These are phyloP conservation scores for Ormyrus labotus DNA, from an alignment of 2,888 invertebrate genomes.

Conservation along the genomic window DNA sequence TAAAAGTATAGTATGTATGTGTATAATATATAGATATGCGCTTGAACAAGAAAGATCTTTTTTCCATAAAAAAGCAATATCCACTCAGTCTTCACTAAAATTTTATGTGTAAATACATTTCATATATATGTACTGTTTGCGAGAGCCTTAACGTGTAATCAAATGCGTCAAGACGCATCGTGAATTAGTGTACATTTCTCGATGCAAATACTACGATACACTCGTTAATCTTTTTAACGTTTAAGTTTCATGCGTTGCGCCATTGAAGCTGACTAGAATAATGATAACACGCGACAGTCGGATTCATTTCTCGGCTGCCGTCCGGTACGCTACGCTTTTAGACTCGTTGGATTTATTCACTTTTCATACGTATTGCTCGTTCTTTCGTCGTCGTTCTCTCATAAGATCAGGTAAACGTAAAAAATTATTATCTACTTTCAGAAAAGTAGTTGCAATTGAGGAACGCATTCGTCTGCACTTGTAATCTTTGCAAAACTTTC, in stretches of 20 bases:
- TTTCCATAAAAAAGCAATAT: slow-evolving; percentile 46
- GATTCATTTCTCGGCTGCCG: slow-evolving; percentile 30
- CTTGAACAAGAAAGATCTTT: slow-evolving; percentile 34
- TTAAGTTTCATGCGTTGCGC: slow-evolving; percentile 49
- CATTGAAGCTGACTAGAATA: slow-evolving; percentile 58
- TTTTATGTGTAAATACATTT: slow-evolving; percentile 28
- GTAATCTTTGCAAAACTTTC: not conserved
- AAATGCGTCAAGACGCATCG: slow-evolving; percentile 32
- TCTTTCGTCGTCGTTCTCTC: slow-evolving; percentile 27
- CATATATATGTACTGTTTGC: slow-evolving; percentile 25
- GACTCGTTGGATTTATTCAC: slow-evolving; percentile 45
- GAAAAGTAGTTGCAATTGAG: slow-evolving; percentile 9
- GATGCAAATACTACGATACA: slow-evolving; percentile 49
- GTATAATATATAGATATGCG: slow-evolving; percentile 39
- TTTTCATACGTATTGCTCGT: slow-evolving; percentile 39
- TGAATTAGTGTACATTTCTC: slow-evolving; percentile 27
- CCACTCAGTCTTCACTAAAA: slow-evolving; percentile 49
- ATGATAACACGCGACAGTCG: slow-evolving; percentile 51
- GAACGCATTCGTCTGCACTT: not conserved
- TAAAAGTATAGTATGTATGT: slow-evolving; percentile 29
- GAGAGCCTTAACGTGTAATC: slow-evolving; percentile 39
- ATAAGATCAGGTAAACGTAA: not conserved
- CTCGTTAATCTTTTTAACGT: slow-evolving; percentile 35
- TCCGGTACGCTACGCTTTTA: slow-evolving; percentile 34
- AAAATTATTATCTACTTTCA: not conserved